Conservation (phyloP, 2,888 invertebrate species). For the Mycalesis mineus region DNA sequence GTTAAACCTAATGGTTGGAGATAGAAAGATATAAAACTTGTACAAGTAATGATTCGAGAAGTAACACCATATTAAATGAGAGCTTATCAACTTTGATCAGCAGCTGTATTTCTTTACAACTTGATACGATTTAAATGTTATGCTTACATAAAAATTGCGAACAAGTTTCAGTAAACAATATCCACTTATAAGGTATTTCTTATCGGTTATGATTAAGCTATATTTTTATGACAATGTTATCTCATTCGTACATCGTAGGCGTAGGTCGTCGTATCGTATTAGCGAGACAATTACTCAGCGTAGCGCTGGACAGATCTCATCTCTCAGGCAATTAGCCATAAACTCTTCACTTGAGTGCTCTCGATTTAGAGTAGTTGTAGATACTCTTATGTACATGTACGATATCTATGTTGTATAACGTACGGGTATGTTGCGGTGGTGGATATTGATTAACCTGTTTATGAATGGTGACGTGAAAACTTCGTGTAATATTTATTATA, state of each 20-base stretch:
- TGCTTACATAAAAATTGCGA: too few relatives aligned
- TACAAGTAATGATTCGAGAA: too few relatives aligned
- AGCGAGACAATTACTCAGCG: slow-evolving; percentile 66
- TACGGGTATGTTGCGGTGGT: not conserved
- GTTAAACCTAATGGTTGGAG: too few relatives aligned
- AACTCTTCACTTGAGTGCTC: slow-evolving; percentile 56
- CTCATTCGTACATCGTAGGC: not conserved
- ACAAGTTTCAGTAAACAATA: too few relatives aligned
- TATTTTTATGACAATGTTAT: not conserved
- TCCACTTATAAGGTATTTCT: not conserved
- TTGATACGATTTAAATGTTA: too few relatives aligned
- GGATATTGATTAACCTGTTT: not conserved
- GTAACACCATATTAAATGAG: too few relatives aligned
- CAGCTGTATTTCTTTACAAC: too few relatives aligned
- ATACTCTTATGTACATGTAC: too few relatives aligned
- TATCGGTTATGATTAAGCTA: not conserved
- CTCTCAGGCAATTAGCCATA: slow-evolving; percentile 59
- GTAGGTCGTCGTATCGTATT: slow-evolving; percentile 40
- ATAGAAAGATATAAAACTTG: too few relatives aligned
- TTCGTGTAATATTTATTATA: too few relatives aligned
- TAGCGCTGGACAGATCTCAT: slow-evolving; percentile 41
- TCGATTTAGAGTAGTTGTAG: slow-evolving; percentile 31
- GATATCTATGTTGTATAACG: not conserved
- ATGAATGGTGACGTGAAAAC: too few relatives aligned
- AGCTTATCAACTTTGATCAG: too few relatives aligned